phyloP scores from a whole-genome alignment of 2,888 invertebrate species.

The Pristionchus mayeri region DNA sequence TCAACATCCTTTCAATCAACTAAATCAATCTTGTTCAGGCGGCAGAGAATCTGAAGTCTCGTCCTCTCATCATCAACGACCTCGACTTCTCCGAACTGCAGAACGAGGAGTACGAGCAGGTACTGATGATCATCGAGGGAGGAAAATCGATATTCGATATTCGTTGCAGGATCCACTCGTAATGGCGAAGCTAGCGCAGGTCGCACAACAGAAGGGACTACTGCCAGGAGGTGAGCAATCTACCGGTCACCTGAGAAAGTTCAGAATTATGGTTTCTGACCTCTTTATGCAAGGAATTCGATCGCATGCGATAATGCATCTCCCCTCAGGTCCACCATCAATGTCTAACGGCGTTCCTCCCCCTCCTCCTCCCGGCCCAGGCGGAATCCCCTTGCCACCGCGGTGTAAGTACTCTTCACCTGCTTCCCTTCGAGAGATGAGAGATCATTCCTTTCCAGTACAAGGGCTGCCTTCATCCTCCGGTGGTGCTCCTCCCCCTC shows the following conservation, averaged over 20 bases:
- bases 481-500: conserved; percentile 67
- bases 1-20: not conserved
- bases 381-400: conserved; percentile 63
- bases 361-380: conserved; percentile 66
- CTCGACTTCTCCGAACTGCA: conserved; percentile 95
- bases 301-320: too few relatives aligned
- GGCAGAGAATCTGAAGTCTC: conserved; percentile 77
- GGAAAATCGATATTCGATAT: not conserved
- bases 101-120: conserved; percentile 86
- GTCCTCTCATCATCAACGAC: conserved; percentile 87
- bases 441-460: conserved; percentile 52
- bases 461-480: conserved; percentile 52
- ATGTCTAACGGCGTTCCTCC: conserved; percentile 56
- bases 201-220: conserved; percentile 57
- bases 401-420: conserved; percentile 56
- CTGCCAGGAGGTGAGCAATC: conserved; percentile 51
- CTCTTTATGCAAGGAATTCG: too few relatives aligned
- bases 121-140: conserved; percentile 50
- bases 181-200: conserved; percentile 60
- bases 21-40: conserved; percentile 57
- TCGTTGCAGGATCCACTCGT: conserved; percentile 58
- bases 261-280: too few relatives aligned
- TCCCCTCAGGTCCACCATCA: conserved; percentile 5
- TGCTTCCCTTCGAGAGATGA: not conserved
- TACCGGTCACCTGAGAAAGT: too few relatives aligned